phyloP scores from a whole-genome alignment of 2,113 vertebrate species.

The Fregetta grallaria region DNA sequence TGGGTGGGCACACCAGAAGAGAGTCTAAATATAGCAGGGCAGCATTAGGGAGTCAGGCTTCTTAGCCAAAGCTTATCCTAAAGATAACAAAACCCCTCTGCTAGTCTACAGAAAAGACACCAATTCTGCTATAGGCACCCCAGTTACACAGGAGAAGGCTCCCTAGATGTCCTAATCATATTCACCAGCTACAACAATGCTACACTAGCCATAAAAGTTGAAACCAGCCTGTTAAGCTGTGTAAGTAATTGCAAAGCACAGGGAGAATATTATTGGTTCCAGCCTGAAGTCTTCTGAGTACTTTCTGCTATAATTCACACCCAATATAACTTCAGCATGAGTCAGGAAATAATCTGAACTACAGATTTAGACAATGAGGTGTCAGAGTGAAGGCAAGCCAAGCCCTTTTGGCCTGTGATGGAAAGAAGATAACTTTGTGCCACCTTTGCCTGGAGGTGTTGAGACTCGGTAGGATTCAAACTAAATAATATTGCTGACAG shows the following conservation, averaged over 20 bases:
- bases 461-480: neutral
- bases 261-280: neutral
- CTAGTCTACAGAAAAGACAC: neutral
- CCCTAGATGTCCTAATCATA: neutral
- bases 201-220: neutral
- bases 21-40: conserved; percentile 66
- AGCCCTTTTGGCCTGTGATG: neutral
- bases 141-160: neutral
- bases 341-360: conserved; percentile 8
- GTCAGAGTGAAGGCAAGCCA: neutral
- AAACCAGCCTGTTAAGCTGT: neutral
- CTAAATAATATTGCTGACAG: neutral
- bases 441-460: neutral
- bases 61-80: neutral
- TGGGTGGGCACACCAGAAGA: conserved; percentile 69
- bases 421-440: neutral
- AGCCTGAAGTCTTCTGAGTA: neutral
- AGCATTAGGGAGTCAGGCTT: conserved; percentile 43
- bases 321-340: neutral
- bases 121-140: neutral
- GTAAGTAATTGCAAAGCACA: neutral
- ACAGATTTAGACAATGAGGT: neutral
- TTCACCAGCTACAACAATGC: neutral
- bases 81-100: neutral
- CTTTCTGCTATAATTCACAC: conserved; percentile 19